A percentile compares a stretch with the other conserved stretches of the same genome.
phyloP scores from a whole-genome alignment of 2,797 vertebrate species.

The Acropternis orthonyx region DNA sequence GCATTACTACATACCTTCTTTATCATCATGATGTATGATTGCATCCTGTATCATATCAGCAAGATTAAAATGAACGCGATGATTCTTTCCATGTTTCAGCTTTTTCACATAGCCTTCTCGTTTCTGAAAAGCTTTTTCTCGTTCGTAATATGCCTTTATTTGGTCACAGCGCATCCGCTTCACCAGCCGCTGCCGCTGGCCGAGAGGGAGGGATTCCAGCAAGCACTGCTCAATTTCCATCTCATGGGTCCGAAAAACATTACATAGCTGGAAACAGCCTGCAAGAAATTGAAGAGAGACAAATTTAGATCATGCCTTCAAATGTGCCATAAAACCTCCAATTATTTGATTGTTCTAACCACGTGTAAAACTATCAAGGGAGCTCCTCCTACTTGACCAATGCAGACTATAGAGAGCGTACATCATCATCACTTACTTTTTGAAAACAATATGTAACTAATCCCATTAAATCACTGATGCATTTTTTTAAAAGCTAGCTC shows the following conservation, averaged over 20 bases:
- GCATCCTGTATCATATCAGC: constrained; percentile 86
- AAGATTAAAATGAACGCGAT: constrained; percentile 79
- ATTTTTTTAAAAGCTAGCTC: neutral
- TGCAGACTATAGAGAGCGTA: neutral
- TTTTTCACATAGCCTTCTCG: constrained; percentile 76
- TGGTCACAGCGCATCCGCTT: constrained; percentile 95
- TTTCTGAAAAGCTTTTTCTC: constrained; percentile 86
- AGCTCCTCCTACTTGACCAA: accelerated
- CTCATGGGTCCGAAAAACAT: constrained; percentile 92
- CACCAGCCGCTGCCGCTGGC: constrained; percentile 93
- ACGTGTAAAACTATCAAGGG: accelerated
- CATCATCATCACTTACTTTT: neutral
- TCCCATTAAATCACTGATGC: neutral
- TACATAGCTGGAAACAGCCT: constrained; percentile 99
- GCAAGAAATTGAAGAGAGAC: neutral
- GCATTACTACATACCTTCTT: constrained; percentile 82
- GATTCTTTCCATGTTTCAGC: constrained; percentile 76
- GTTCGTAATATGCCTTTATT: constrained; percentile 90
- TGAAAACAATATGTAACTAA: neutral
- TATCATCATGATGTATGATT: constrained; percentile 87
- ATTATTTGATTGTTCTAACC: neutral
- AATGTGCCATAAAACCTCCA: neutral
- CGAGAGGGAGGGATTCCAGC: constrained; percentile 94
- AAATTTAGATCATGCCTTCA: neutral
- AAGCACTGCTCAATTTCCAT: constrained; percentile 99